These are phyloP conservation scores for Apus apus DNA, from an alignment of 2,113 vertebrate genomes.

Conservation along the genomic window DNA sequence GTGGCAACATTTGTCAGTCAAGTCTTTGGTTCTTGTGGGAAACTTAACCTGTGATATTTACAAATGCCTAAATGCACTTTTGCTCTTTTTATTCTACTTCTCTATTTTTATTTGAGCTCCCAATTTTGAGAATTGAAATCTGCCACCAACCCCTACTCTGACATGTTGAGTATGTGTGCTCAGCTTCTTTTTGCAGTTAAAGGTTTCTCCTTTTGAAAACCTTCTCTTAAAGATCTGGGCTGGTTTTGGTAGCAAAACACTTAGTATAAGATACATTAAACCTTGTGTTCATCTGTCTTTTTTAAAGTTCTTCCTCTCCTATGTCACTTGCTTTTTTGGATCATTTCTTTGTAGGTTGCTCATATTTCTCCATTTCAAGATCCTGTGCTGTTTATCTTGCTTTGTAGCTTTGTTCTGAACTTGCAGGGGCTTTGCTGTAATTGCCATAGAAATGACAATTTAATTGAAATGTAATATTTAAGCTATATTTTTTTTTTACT, in stretches of 20 bases:
- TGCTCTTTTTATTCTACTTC: background rate
- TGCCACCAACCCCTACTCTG: background rate
- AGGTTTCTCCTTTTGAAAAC: background rate
- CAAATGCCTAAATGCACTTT: background rate
- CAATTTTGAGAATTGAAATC: background rate
- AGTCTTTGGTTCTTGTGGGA: background rate
- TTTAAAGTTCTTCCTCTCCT: background rate
- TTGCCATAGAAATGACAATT: background rate
- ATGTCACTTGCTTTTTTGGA: background rate
- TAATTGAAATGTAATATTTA: background rate
- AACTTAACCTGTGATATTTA: background rate
- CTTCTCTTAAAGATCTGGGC: background rate
- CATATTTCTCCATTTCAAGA: background rate
- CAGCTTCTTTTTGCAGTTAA: background rate
- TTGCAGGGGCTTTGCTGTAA: background rate
- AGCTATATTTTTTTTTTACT: background rate
- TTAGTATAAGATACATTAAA: background rate
- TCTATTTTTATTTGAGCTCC: background rate
- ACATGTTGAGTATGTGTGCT: background rate
- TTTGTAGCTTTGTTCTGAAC: background rate
- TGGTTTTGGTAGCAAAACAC: background rate
- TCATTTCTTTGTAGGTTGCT: background rate
- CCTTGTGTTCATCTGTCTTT: background rate
- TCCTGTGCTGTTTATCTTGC: background rate
- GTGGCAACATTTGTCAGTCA: background rate